Percentiles rank a stretch among this genome's conserved stretches.
phyloP scores from a whole-genome alignment of 2,888 invertebrate species.

The Creontiades dilutus region DNA sequence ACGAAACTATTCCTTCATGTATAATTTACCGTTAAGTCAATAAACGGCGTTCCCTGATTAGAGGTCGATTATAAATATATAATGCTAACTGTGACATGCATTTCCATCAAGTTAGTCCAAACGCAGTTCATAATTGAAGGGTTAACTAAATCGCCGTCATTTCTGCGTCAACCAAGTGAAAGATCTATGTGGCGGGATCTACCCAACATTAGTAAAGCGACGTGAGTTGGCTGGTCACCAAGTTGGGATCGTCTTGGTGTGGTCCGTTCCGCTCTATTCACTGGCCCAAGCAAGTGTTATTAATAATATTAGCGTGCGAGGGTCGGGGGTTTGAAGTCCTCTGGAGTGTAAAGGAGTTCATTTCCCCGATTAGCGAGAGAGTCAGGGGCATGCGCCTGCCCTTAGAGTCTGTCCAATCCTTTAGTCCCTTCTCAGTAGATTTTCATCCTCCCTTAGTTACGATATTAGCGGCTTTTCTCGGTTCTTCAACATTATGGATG shows the following conservation, averaged over 20 bases:
- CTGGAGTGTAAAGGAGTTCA: constrained; percentile 70
- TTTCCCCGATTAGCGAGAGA: constrained; percentile 68
- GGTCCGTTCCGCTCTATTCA: constrained; percentile 72
- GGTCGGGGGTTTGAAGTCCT: constrained; percentile 65
- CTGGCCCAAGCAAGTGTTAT: constrained; percentile 73
- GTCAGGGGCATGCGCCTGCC: constrained; percentile 65
- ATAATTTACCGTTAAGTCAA: no score
- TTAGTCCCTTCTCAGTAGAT: constrained; percentile 30
- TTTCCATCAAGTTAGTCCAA: no score
- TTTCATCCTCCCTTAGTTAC: constrained; percentile 44
- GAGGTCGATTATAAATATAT: no score
- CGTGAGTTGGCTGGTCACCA: constrained; percentile 44
- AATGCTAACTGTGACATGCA: no score
- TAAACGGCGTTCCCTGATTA: no score
- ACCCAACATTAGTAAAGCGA: constrained; percentile 2
- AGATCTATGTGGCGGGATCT: neutral
- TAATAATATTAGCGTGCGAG: constrained; percentile 73
- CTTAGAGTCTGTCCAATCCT: constrained; percentile 46
- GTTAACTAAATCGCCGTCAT: no score
- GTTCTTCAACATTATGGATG: constrained; percentile 6
- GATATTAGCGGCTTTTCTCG: neutral
- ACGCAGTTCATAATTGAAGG: no score
- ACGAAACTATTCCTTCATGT: no score
- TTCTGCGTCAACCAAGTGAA: neutral
- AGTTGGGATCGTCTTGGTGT: constrained; percentile 44